Percentiles rank a stretch among this genome's conserved stretches.
These are phyloP conservation scores for Drosophila pallidifrons DNA, from an alignment of 1,140 invertebrate species.

Conservation along the genomic window DNA sequence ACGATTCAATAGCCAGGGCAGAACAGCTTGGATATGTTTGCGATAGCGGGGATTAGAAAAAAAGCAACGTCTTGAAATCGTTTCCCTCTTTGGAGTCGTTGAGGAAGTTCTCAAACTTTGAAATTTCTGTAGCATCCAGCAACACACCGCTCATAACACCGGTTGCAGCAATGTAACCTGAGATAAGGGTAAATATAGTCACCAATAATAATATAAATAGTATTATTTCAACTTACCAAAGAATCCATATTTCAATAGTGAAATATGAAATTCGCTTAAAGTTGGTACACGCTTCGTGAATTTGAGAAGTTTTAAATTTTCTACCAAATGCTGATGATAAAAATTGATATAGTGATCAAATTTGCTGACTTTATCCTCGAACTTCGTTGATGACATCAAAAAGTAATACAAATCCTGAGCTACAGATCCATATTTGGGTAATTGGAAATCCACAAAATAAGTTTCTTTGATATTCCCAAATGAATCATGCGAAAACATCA, in stretches of 20 bases:
- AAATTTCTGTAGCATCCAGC: constrained; percentile 64
- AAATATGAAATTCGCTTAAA: constrained; percentile 58
- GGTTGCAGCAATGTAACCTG: constrained; percentile 58
- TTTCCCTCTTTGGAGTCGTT: constrained; percentile 50
- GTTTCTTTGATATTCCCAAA: constrained; percentile 76
- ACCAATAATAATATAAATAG: background rate
- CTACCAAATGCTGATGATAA: constrained; percentile 65
- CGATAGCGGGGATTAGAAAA: constrained; percentile 63
- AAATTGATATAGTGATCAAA: constrained; percentile 74
- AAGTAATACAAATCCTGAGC: constrained; percentile 71
- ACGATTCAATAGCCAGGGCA: constrained; percentile 74
- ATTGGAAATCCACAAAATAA: constrained; percentile 67
- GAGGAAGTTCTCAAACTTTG: constrained; percentile 70
- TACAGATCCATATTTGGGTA: constrained; percentile 63
- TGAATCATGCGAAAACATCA: constrained; percentile 87
- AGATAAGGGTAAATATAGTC: background rate
- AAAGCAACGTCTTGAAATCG: constrained; percentile 66
- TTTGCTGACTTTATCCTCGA: constrained; percentile 69
- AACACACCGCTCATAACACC: constrained; percentile 74
- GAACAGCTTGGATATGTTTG: constrained; percentile 58
- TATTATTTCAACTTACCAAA: constrained; percentile 54
- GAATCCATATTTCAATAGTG: constrained; percentile 49
- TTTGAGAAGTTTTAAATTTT: constrained; percentile 68
- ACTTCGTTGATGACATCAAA: constrained; percentile 63
- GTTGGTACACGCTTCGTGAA: constrained; percentile 61